Base-by-base conservation (phyloP, 1,140 invertebrate genomes). In the Drosophila oshimai region DNA sequence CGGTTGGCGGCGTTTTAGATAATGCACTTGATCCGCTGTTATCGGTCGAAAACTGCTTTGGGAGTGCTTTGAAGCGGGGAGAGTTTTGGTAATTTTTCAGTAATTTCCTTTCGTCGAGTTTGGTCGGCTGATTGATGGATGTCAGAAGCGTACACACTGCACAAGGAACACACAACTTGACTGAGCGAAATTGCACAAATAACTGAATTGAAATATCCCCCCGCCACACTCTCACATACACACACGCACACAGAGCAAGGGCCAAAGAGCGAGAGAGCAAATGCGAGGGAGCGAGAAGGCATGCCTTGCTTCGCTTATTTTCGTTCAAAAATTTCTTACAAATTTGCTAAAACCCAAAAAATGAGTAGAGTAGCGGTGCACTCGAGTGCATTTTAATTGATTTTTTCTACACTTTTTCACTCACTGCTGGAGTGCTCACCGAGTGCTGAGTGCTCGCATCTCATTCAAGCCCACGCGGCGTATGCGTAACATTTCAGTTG, bases 381-480 rank as follows among this genome's bases (percentile, higher is more conserved):
- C 64, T 81, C 76, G 69, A 87, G 81, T 87, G 81, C 81, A 87
- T 87, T 87, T 87, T 87, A 87, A 87, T 87, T 87, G 81, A 87
- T 87, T 87, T 87, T 86, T 74, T 78, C 74, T 50, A 45, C 39
- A 7, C 37, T 51, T 31, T 62, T 49, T 34, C 58, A 46, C 50
- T 50, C 44, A 24, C 28, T 49, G 28, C 39, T 44, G 37, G 28
- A 53, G 9, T 37, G 45, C 5, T n/a, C n/a, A n/a, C n/a, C n/a
- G n/a, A n/a, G n/a, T n/a, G n/a, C 9, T 22, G n/a, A 34, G 4
- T 13, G 9, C 44, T 53, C 29, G 18, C 33, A 34, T 79, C 81
- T 53, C 58, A 57, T 44, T 72, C 20, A 9, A 68, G 54, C 55
- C 39, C 73, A 86, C 46, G 76, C 72, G 62, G 76, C 81, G 81